Evolutionary conservation across 2,113 vertebrate genomes (phyloP).

Genomic region (Crotalus tigris): DNA sequence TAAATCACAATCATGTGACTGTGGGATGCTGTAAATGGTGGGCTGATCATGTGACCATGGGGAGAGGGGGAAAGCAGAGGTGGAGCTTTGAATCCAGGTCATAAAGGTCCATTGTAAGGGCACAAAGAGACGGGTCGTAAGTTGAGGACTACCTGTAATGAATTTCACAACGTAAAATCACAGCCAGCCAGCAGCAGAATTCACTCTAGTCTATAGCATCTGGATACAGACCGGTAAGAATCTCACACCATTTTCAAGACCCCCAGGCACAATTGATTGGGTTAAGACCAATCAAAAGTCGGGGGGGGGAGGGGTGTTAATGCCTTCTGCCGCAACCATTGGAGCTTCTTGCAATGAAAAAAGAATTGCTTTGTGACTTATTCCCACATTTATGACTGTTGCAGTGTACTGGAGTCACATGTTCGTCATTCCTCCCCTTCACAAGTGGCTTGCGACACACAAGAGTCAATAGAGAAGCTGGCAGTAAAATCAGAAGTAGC

Average conservation of each 20-base stretch:
- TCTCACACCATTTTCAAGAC: neutral
- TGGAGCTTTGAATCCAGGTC: neutral
- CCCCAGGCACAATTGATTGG: neutral
- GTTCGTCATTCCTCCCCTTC: neutral
- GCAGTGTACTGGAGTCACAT: neutral
- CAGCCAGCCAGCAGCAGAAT: neutral
- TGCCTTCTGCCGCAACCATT: neutral
- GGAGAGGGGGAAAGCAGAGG: neutral
- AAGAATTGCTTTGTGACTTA: neutral
- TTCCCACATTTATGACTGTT: neutral
- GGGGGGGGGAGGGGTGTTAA: neutral
- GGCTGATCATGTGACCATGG: neutral
- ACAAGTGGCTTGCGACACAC: neutral
- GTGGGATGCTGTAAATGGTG: neutral
- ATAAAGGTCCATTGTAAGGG: neutral
- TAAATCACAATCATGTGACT: neutral
- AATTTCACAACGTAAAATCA: neutral
- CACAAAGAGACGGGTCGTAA: neutral
- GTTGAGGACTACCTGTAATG: neutral
- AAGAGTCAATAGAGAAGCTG: neutral
- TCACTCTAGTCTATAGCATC: neutral
- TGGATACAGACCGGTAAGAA: neutral
- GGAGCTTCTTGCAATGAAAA: neutral
- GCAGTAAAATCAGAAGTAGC: neutral
- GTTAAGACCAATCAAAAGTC: neutral